Conservation (phyloP, 2,888 invertebrate genomes). For the Taphrorychus bicolor region DNA sequence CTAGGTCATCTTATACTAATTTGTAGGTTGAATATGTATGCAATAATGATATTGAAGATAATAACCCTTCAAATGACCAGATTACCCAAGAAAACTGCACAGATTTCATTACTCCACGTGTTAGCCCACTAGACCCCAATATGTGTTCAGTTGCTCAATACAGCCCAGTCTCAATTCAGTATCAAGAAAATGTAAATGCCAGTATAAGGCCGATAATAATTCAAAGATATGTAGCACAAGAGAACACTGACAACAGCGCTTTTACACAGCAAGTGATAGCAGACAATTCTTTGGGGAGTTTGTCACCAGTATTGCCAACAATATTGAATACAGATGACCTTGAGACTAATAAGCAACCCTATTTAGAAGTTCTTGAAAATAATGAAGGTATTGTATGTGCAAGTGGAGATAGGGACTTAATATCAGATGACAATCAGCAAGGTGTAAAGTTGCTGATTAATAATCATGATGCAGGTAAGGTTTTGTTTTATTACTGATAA, state of each 20-base stretch:
- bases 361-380: slow-evolving; percentile 47
- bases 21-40: slow-evolving; percentile 58
- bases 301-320: slow-evolving; percentile 46
- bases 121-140: slow-evolving; percentile 60
- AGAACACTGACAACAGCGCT: slow-evolving; percentile 40
- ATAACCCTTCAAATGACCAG: slow-evolving; percentile 24
- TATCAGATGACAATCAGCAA: slow-evolving; percentile 52
- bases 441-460: slow-evolving; percentile 59
- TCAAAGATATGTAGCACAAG: slow-evolving; percentile 52
- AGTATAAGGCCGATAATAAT: slow-evolving; percentile 53
- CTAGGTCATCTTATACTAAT: background rate
- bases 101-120: slow-evolving; percentile 55
- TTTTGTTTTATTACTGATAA: slow-evolving; percentile 44
- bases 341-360: slow-evolving; percentile 48
- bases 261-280: slow-evolving; percentile 37
- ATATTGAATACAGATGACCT: slow-evolving; percentile 52
- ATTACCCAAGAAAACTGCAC: slow-evolving; percentile 48
- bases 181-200: slow-evolving; percentile 48
- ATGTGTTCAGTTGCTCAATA: slow-evolving; percentile 68
- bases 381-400: background rate
- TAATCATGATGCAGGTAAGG: slow-evolving; percentile 55
- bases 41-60: background rate
- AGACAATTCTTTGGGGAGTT: slow-evolving; percentile 42
- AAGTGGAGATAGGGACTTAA: slow-evolving; percentile 11
- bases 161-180: slow-evolving; percentile 63